Base-by-base conservation (phyloP, 2,888 invertebrate species). In the Amphipoea lucens region DNA sequence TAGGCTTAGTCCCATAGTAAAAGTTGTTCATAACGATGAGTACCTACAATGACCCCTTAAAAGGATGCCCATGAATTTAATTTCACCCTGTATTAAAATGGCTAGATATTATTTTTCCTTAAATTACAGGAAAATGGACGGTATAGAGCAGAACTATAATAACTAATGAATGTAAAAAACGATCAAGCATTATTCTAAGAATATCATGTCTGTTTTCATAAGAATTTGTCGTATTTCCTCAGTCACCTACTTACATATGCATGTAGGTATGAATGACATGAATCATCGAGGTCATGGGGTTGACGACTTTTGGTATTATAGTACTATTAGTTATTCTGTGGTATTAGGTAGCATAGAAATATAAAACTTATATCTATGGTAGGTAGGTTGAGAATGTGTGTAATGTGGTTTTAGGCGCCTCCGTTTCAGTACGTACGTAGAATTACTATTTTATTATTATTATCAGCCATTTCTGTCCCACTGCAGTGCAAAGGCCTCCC, bases 221-320 rank as follows among this genome's bases (percentile, higher is more conserved):
- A 29, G 48, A 74, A 86, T 79, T 12, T 12, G 78, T 65, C 51
- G 51, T 45, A 11, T 70, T 74, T 60, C 45, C 60, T 76, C 0
- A 65, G 51, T 29, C 29, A 29, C 29, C 1, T 29, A 29, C 29
- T 65, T 51, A n/a, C n/a, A n/a, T n/a, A n/a, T 11, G 29, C n/a
- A 60, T 7, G 29, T 29, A 60, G 0, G 7, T 40, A 20, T 86
- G 87, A 85, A 70, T 85, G 0, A 4, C 36, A 20, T 86, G 87
- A 85, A 70, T 85, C 85, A 87, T 77, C 69, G 60, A 73, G 77
- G 77, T 75, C 84, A 73, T 5, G 42, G 23, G 87, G 77, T 81
- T 45, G 68, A 57, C 51, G 84, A 87, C 87, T 29, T 29, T 14
- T 51, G 20, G 48, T 36, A 36, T 36, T 36, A 36, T 36, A 36